Evolutionary conservation across 2,113 vertebrate species (phyloP).

Genomic region (Pedionomus torquatus): DNA sequence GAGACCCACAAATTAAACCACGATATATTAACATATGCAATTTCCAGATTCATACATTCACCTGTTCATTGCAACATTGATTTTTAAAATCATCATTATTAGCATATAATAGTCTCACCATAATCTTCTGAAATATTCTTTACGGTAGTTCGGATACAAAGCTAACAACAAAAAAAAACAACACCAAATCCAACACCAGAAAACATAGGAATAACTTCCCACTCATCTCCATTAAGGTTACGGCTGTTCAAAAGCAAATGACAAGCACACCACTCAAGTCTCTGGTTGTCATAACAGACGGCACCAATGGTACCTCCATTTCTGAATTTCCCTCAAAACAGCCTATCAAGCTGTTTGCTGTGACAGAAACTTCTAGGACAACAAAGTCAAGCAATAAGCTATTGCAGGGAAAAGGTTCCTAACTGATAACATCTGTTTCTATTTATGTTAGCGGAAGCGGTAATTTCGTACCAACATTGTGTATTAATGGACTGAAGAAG

Average conservation of each 20-base stretch:
- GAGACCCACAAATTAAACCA: neutral
- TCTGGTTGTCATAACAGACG: conserved; percentile 10
- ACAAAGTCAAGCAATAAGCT: neutral
- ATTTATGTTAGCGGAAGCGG: neutral
- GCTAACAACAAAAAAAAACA: neutral
- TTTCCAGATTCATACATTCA: neutral
- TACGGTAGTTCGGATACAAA: neutral
- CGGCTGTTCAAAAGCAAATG: neutral
- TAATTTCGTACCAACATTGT: neutral
- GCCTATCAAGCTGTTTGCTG: neutral
- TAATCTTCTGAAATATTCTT: neutral
- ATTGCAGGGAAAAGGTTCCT: neutral
- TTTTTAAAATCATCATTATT: neutral
- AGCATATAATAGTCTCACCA: neutral
- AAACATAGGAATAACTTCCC: neutral
- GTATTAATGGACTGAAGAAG: neutral
- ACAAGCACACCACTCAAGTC: neutral
- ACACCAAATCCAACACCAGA: neutral
- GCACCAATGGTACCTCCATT: neutral
- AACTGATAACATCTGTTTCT: neutral
- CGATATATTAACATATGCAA: neutral
- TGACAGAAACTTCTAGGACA: neutral
- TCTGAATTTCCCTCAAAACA: neutral
- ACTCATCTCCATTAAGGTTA: neutral
- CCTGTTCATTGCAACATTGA: neutral